A percentile compares a stretch with the other conserved stretches of the same genome.
These are phyloP conservation scores for Chelonus formosanus DNA, from an alignment of 2,888 invertebrate genomes.

Conservation along the genomic window DNA sequence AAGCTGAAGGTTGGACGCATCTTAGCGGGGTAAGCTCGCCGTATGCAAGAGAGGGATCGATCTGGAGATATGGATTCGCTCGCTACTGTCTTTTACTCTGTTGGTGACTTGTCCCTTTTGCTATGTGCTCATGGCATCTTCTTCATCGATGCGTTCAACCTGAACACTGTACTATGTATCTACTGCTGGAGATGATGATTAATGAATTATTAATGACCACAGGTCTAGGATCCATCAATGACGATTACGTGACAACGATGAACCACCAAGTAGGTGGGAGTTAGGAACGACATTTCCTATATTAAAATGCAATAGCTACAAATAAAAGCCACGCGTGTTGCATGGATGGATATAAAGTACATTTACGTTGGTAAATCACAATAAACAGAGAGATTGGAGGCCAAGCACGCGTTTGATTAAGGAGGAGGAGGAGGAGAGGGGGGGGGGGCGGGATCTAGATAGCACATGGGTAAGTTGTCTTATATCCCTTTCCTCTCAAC, in stretches of 20 bases:
- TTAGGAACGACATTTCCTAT: conserved; percentile 5
- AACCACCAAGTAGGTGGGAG: conserved; percentile 16
- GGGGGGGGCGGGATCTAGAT: no score
- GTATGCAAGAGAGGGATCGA: conserved; percentile 54
- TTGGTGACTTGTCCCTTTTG: no score
- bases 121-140: no score
- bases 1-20: conserved; percentile 47
- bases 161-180: no score
- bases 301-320: conserved; percentile 17
- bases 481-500: conserved; percentile 41
- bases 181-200: conserved; percentile 51
- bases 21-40: conserved; percentile 35
- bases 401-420: conserved; percentile 47
- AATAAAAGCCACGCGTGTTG: conserved; percentile 19
- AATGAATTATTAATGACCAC: conserved; percentile 62
- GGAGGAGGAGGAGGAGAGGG: no score
- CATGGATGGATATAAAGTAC: conserved; percentile 14
- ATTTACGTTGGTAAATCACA: background rate
- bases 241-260: conserved; percentile 43
- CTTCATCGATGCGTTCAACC: no score
- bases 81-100: background rate
- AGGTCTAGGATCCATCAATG: conserved; percentile 51
- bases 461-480: conserved; percentile 50
- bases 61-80: conserved; percentile 58
- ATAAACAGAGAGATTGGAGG: conserved; percentile 37